Base-by-base conservation (phyloP, 37 sponge, comb jelly and placozoan species). In the Beroe ovata region DNA sequence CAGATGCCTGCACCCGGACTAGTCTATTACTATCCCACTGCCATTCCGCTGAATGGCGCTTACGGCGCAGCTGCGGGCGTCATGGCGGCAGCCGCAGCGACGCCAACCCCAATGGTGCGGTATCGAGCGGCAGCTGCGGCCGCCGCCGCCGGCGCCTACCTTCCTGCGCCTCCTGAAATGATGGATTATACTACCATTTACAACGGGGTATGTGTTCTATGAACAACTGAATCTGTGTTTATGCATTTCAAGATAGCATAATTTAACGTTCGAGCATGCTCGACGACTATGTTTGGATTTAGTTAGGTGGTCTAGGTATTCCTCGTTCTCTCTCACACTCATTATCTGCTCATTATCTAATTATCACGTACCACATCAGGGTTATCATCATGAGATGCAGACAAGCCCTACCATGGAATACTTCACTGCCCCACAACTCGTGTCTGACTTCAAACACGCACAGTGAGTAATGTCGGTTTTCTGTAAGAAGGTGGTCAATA, bases 1-100 rank as follows among this genome's bases (percentile, higher is more conserved):
- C 69, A 66, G 69, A 66, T 66, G 69, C 69, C 69, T 18, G 69
- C 69, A 32, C 69, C 69, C 8, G 69, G 69, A 66, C 69, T 66
- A 11, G 25, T 66, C 69, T 66, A 66, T 37, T 66, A 66, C 69
- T 66, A 66, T 18, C 69, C 69, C 69, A 66, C 69, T 14, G 69
- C 69, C 34, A 66, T 66, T 66, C 69, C 69, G 2, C 69, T 66
- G 33, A 66, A 66, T 37, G 69, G 69, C 18, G 25, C 25, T 1
- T 34, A 26, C 35, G 69, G 35, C 32, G 29, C 29, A 4, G 69
- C 36, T 6, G 69, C 32, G 1, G 69, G 35, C 16, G 69, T 18
- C 16, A 37, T 34, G 2, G 69, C 34, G 69, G 34, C 34, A 37
- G 69, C 69, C 16, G 69, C 30, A 18, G 30, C 30, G 69, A 37